These are phyloP conservation scores for Halichondria panicea DNA, from an alignment of 37 sponge, comb jelly and placozoan genomes.

Conservation along the genomic window DNA sequence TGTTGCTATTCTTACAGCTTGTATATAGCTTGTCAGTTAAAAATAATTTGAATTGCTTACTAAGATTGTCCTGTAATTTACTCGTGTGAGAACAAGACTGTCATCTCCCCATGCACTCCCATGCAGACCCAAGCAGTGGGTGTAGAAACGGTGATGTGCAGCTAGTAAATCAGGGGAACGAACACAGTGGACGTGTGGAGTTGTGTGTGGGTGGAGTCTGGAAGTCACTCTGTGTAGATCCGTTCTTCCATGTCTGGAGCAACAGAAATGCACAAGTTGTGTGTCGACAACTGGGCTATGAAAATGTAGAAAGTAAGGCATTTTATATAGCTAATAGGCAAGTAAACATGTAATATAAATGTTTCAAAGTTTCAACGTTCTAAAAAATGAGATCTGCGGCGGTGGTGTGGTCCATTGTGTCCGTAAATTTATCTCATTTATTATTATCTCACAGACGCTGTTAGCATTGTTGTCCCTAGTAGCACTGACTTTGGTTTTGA, in stretches of 20 bases:
- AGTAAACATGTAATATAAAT: no score
- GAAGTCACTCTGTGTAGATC: not conserved
- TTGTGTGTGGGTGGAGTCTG: slow-evolving; percentile 8
- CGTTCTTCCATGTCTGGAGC: not conserved
- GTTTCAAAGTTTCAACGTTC: no score
- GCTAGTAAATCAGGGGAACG: not conserved
- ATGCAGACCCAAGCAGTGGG: no score
- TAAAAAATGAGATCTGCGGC: not conserved
- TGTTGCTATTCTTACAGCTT: no score
- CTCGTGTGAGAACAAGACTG: no score
- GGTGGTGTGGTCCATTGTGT: no score
- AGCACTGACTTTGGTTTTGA: not conserved
- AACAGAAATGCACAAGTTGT: slow-evolving; percentile 3
- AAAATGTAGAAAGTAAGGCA: slow-evolving; percentile 1
- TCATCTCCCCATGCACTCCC: no score
- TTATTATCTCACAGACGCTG: slow-evolving; percentile 2
- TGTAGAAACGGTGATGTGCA: slow-evolving; percentile 14
- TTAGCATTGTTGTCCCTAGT: not conserved
- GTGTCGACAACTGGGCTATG: slow-evolving; percentile 14
- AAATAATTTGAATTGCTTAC: no score
- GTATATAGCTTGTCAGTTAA: no score
- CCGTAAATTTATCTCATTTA: no score
- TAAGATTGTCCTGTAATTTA: no score
- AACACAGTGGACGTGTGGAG: slow-evolving; percentile 13
- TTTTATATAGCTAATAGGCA: no score